Base-by-base conservation (phyloP, 2,797 vertebrate species). In the Enteromius fasciolatus region DNA sequence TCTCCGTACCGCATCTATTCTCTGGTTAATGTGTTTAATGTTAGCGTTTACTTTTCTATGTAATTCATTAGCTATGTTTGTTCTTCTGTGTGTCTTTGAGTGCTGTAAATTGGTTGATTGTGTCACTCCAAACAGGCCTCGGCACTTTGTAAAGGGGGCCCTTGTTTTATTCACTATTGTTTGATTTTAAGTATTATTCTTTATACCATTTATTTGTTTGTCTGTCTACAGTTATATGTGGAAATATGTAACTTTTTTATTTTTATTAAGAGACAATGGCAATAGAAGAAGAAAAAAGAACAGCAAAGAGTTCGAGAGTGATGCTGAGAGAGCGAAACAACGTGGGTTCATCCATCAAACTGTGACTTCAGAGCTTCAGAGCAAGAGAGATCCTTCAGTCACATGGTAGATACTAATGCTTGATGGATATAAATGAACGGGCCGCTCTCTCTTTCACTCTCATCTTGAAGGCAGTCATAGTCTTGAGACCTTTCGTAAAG, bases 21-120 rank as follows among this genome's bases (percentile, higher is more conserved):
- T 54, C 89, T 84, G 76, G 70, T 89, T 57, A 89, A 76, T 85
- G 81, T 87, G 61, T 91, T 86, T 93, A 80, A 31, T 17, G 18
- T 44, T 68, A 61, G 36, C 64, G 36, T 63, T 82, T 81, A 78
- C 70, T 63, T 70, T 52, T 80, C 9, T 64, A 66, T 33, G 25
- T 72, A 78, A 92, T 82, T 90, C 84, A 89, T 17, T 75, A 15
- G 52, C 81, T 77, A 44, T 78, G 31, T 79, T 28, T 54, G 72
- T 74, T 68, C 63, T 2, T 48, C 59, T 72, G 59, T 82, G 46
- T 78, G 80, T 84, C 73, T 88, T 92, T 89, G 87, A 91, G 91
- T 94, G 92, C 93, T 93, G 93, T 94, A 89, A 86, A 87, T 87
- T 86, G 79, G 92, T 92, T 90, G 87, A 93, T 90, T 91, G 89